Evolutionary conservation across 2,888 invertebrate genomes (phyloP).

Genomic region (Caenorhabditis panamensis): DNA sequence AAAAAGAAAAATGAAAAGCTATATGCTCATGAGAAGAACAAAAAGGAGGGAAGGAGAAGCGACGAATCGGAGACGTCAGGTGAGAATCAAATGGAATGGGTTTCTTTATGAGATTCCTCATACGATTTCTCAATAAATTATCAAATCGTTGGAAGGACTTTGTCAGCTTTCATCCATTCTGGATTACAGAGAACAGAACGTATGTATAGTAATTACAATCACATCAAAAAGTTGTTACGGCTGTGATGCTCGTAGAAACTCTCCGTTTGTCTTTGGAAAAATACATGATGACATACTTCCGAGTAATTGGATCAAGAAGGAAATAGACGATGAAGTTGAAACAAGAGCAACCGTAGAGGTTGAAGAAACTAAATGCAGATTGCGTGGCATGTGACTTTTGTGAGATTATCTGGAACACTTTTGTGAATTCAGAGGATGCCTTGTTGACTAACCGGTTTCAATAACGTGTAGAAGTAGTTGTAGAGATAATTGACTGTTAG

Average conservation of each 20-base stretch:
- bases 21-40: neutral
- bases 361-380: conserved; percentile 40
- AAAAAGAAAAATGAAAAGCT: too few relatives aligned
- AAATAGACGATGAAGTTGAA: conserved; percentile 50
- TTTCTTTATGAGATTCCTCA: neutral
- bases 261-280: too few relatives aligned
- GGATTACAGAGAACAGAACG: conserved; percentile 31
- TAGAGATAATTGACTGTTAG: conserved; percentile 38
- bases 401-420: conserved; percentile 25
- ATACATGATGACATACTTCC: too few relatives aligned
- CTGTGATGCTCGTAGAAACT: too few relatives aligned
- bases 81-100: neutral
- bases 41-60: neutral
- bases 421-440: neutral
- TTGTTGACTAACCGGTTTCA: conserved; percentile 21
- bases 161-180: conserved; percentile 28
- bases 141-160: conserved; percentile 20
- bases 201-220: too few relatives aligned
- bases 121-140: too few relatives aligned
- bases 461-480: conserved; percentile 21
- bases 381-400: conserved; percentile 20
- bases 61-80: neutral
- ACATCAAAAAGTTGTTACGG: too few relatives aligned
- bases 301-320: conserved; percentile 16
- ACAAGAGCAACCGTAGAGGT: conserved; percentile 32